These are phyloP conservation scores for Mystacides longicornis DNA, from an alignment of 2,888 invertebrate species.

Conservation along the genomic window DNA sequence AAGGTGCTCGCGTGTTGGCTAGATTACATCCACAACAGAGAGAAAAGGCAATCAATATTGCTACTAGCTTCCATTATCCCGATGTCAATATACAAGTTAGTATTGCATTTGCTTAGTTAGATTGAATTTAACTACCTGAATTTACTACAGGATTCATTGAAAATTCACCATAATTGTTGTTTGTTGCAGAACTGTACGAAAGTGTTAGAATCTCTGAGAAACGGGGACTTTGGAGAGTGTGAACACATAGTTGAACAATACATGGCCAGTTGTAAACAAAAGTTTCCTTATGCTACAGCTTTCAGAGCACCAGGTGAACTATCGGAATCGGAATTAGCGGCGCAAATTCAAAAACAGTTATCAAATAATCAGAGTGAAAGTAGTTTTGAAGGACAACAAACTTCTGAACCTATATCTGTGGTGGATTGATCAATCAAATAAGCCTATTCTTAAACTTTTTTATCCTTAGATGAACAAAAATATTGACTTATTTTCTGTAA, in stretches of 20 bases:
- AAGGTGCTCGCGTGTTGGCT: constrained; percentile 76
- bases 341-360: constrained; percentile 25
- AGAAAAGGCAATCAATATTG: constrained; percentile 55
- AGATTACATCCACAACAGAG: constrained; percentile 62
- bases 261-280: constrained; percentile 61
- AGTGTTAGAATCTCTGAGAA: constrained; percentile 67
- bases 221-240: constrained; percentile 74
- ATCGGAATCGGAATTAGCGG: constrained; percentile 26
- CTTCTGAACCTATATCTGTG: constrained; percentile 29
- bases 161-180: too few relatives aligned
- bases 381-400: constrained; percentile 32
- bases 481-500: too few relatives aligned
- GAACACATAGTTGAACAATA: constrained; percentile 59
- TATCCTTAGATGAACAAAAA: too few relatives aligned
- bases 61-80: constrained; percentile 34
- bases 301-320: constrained; percentile 48
- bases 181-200: constrained; percentile 71
- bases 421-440: too few relatives aligned
- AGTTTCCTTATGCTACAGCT: constrained; percentile 73
- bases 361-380: constrained; percentile 32
- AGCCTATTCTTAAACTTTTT: too few relatives aligned
- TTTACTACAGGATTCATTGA: too few relatives aligned
- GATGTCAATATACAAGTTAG: constrained; percentile 39
- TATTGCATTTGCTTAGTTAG: not conserved
- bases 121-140: too few relatives aligned